These are phyloP conservation scores for Nycteola revayana DNA, from an alignment of 2,888 invertebrate genomes.

Conservation along the genomic window DNA sequence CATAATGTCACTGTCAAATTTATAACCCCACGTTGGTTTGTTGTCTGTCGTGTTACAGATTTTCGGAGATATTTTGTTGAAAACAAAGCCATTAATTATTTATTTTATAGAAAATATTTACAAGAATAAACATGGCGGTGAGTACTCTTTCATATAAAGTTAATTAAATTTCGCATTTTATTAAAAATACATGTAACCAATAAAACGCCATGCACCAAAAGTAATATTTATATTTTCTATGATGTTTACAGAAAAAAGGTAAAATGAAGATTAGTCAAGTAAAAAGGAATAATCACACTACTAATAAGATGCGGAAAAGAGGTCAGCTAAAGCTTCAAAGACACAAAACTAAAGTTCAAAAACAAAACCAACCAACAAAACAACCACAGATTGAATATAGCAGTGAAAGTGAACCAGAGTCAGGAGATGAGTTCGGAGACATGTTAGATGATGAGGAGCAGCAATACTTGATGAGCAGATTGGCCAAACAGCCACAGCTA, in stretches of 20 bases:
- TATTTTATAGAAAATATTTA: too few relatives aligned
- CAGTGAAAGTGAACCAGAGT: slow-evolving; percentile 69
- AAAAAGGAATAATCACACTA: slow-evolving; percentile 81
- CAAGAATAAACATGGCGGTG: slow-evolving; percentile 56
- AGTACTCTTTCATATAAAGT: slow-evolving; percentile 29
- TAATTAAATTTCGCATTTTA: neutral
- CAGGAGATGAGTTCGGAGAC: slow-evolving; percentile 79
- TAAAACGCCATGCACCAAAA: too few relatives aligned
- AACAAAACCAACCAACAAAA: slow-evolving; percentile 50
- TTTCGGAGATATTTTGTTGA: too few relatives aligned
- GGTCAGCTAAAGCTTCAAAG: slow-evolving; percentile 76
- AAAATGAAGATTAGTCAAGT: slow-evolving; percentile 78
- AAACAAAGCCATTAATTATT: too few relatives aligned
- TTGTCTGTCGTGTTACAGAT: too few relatives aligned
- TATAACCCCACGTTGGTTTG: too few relatives aligned
- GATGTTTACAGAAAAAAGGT: slow-evolving; percentile 70
- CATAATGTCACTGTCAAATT: too few relatives aligned
- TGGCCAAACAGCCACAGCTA: slow-evolving; percentile 66
- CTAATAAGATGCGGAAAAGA: slow-evolving; percentile 80
- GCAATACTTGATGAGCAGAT: slow-evolving; percentile 69
- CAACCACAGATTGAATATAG: slow-evolving; percentile 60
- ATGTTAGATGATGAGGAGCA: slow-evolving; percentile 83
- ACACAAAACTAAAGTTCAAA: slow-evolving; percentile 60
- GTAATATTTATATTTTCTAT: neutral
- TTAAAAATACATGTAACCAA: slow-evolving; percentile 13